Evolutionary conservation across 2,888 invertebrate genomes (phyloP), one percentile per base, ranked within the genome.

Genomic region (Linyphia triangularis): DNA sequence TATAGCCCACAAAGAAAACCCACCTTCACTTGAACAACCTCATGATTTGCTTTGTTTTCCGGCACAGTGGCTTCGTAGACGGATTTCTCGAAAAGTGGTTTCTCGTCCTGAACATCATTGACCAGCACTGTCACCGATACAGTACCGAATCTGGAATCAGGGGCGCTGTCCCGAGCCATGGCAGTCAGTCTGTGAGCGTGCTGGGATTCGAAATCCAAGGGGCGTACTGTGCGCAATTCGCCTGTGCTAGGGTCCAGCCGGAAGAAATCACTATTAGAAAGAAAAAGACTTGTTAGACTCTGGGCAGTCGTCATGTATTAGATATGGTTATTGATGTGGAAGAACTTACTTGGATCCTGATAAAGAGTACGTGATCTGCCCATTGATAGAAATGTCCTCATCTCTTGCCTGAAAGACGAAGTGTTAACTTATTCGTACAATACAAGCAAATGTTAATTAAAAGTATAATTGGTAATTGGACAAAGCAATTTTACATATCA

Each of bases 111-210:
- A 0, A 96, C 93, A 92, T 98, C 97, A 77, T 95, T 93, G 0
- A 97, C 96, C 91, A 94, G 93, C 0, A 98, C 95, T 0, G 96
- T 96, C n/a, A 97, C 97, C 0, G 96, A 96, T 0, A 97, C 97
- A 0, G 97, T 97, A 1, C 97, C 97, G 30, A 97, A 94, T 16
- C 97, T 94, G 3, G 96, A 95, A 94, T 97, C 97, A 0, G 96
- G 95, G 0, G 97, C 97, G 24, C 96, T 96, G 92, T 98, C 98
- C 92, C 95, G 96, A 0, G 97, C 97, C 0, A 97, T 97, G 9
- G 97, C 96, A 61, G 97, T 96, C 92, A 97, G 96, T 89, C 95
- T 95, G 92, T 96, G 96, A 63, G 95, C 95, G 95, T 96, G 92
- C 2, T 96, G 95, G 13, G 94, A 95, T 92, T 98, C 97, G 92